These are phyloP conservation scores for Toxotes chatareus DNA, from an alignment of 2,113 vertebrate genomes.

Conservation along the genomic window DNA sequence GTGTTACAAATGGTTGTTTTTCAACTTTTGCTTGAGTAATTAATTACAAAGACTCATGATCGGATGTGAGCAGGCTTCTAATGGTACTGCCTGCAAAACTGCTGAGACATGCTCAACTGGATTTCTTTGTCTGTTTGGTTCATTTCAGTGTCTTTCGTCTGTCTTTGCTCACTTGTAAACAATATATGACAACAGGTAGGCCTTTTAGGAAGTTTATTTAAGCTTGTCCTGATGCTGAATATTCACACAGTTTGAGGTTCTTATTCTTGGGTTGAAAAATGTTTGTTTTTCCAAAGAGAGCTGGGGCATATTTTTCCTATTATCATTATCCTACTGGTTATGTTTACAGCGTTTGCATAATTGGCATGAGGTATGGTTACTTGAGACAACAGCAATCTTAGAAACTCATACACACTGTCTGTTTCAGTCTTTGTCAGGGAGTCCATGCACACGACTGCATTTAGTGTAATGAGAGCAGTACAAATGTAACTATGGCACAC, in stretches of 20 bases:
- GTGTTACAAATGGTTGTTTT: constrained; percentile 38
- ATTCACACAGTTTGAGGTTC: constrained; percentile 33
- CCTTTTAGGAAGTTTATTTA: constrained; percentile 12
- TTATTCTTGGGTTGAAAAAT: constrained; percentile 14
- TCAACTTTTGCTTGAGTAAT: constrained; percentile 39
- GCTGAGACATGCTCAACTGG: background rate
- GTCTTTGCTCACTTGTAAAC: constrained; percentile 17
- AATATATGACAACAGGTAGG: constrained; percentile 28
- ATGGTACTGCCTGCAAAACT: background rate
- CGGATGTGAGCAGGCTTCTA: constrained; percentile 15
- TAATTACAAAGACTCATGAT: constrained; percentile 45
- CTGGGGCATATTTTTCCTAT: constrained; percentile 62
- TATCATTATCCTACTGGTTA: constrained; percentile 66
- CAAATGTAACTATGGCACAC: constrained; percentile 55
- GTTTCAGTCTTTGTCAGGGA: constrained; percentile 59
- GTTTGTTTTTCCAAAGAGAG: constrained; percentile 51
- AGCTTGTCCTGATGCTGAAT: constrained; percentile 31
- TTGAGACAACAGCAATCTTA: constrained; percentile 64
- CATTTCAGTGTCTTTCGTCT: background rate
- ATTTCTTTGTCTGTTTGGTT: background rate
- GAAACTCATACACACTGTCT: constrained; percentile 64
- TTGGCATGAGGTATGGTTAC: constrained; percentile 66
- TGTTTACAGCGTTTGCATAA: constrained; percentile 76
- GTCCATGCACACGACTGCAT: constrained; percentile 40
- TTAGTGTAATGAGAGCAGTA: constrained; percentile 40